Conservation (phyloP, 1,140 invertebrate genomes). For the Drosophila kikkawai region DNA sequence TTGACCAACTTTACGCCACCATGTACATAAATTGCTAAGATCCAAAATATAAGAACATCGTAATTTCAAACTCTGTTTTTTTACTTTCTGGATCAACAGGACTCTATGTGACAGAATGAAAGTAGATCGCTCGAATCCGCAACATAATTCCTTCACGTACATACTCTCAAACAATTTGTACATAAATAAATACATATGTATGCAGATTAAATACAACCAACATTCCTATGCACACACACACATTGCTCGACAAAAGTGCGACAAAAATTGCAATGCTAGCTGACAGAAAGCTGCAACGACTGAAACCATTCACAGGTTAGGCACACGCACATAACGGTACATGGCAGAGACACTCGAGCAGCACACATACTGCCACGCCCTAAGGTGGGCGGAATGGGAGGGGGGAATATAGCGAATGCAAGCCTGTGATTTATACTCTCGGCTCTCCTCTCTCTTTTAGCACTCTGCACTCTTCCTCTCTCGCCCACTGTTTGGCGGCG, state of each 20-base stretch:
- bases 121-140: background rate
- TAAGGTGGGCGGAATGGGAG: conserved; percentile 29
- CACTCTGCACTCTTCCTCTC: conserved; percentile 22
- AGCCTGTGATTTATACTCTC: conserved; percentile 72
- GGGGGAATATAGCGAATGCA: conserved; percentile 44
- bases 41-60: background rate
- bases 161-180: no score
- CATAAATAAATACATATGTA: background rate
- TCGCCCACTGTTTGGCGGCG: conserved; percentile 48
- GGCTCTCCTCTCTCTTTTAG: conserved; percentile 33
- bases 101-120: background rate
- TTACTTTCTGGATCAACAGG: background rate
- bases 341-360: conserved; percentile 24
- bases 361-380: conserved; percentile 36
- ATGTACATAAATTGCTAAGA: background rate
- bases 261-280: conserved; percentile 27
- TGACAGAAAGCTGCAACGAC: conserved; percentile 30
- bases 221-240: conserved; percentile 8
- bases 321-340: conserved; percentile 48
- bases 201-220: conserved; percentile 16
- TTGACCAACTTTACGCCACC: conserved; percentile 36
- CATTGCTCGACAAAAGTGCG: conserved; percentile 14
- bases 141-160: conserved; percentile 13
- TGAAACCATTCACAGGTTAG: conserved; percentile 57
- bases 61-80: background rate